Evolutionary conservation across 2,797 vertebrate species (phyloP).

Genomic region (Sebastes steindachneri): DNA sequence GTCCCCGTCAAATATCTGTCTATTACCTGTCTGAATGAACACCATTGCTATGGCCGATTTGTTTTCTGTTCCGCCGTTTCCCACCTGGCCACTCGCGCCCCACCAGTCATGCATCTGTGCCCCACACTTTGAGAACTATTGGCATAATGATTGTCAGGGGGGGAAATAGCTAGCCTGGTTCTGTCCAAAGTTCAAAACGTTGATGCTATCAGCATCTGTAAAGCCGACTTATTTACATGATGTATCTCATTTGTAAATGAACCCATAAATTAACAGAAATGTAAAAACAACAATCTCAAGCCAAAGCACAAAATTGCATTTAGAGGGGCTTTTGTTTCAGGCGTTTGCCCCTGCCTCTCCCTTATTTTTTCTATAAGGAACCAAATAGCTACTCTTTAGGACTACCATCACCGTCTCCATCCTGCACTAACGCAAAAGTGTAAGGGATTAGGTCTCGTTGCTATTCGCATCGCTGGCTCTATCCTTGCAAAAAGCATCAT

Average conservation of each 20-base stretch:
- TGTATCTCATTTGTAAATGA: not conserved
- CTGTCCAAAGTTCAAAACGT: not conserved
- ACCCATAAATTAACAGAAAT: not conserved
- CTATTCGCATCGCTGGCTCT: not conserved
- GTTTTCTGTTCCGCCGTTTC: no score
- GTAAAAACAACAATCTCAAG: not conserved
- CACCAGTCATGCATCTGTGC: no score
- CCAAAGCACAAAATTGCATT: not conserved
- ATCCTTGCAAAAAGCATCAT: not conserved
- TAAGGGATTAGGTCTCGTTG: no score
- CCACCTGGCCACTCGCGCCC: no score
- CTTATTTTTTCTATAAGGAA: no score
- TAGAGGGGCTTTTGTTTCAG: not conserved
- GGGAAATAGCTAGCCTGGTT: not conserved
- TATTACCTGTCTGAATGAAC: no score
- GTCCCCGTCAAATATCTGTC: no score
- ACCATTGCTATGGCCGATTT: no score
- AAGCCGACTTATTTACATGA: not conserved
- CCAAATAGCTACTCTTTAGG: no score
- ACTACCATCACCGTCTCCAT: not conserved
- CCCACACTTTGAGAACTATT: accelerated
- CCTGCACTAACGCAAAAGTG: accelerated
- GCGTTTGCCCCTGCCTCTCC: not conserved
- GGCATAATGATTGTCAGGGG: not conserved
- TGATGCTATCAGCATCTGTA: not conserved